Base-by-base conservation (phyloP, 2,888 invertebrate genomes). In the Epistrophe eligans region DNA sequence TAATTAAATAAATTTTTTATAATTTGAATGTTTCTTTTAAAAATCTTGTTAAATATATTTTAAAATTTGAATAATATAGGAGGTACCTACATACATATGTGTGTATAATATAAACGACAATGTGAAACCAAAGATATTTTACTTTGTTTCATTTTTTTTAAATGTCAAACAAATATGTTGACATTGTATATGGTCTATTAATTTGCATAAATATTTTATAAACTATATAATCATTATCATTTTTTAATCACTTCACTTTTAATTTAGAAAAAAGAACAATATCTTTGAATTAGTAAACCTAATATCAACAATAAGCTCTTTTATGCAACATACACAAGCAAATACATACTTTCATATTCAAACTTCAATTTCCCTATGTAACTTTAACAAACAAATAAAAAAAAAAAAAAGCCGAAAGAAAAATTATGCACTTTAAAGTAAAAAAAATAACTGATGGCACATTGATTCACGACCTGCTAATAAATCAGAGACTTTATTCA, bases 401-500 rank as follows among this genome's bases (percentile, higher is more conserved):
- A 4, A 32, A 15, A 15, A 55, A 28, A 28, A 5, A 48, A 66
- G 0, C 4, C 0, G 13, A 43, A 28, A 64, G 0, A 45, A n/a
- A 64, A 64, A 62, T 24, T 32, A 64, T 64, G 5, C 17, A 45
- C 64, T 48, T 17, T 11, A 45, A 10, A 64, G 28, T 17, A 19
- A 35, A 48, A 66, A 50, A 17, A 32, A 2, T 28, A 24, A 24
- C 24, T n/a, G 24, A 24, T 24, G 3, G 28, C 11, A 5, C 7
- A 17, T 66, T 67, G 67, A 50, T 35, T 50, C 50, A 50, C 17
- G 50, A 43, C 24, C 15, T 35, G 67, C 9, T 19, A 50, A 50
- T 67, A 50, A 66, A 48, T 66, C 66, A 66, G 19, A 67, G 32
- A 35, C 38, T 67, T 28, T 50, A 48, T 67, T 64, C 17, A 38